Percentiles rank a stretch among this genome's conserved stretches.
Evolutionary conservation across 2,797 vertebrate species (phyloP).

Genomic region (Sciurus carolinensis): DNA sequence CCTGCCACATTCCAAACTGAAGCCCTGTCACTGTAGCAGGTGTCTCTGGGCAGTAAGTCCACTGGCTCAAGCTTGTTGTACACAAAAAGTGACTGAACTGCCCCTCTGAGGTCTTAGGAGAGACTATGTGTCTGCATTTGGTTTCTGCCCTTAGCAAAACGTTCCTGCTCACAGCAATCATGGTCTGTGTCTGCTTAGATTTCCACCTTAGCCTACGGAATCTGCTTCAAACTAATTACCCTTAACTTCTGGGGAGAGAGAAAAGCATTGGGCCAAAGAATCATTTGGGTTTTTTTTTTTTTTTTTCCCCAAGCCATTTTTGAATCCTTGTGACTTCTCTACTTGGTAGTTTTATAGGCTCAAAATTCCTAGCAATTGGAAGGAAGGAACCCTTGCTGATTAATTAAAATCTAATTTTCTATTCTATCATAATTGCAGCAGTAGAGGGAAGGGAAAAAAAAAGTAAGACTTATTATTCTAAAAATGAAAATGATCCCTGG

Average conservation of each 20-base stretch:
- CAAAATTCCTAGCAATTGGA: conserved; percentile 66
- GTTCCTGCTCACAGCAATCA: background rate
- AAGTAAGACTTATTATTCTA: conserved; percentile 86
- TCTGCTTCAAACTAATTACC: background rate
- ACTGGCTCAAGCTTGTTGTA: background rate
- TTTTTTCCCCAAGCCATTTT: conserved; percentile 2
- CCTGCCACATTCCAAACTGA: background rate
- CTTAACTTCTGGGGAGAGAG: background rate
- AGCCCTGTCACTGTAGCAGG: conserved; percentile 35
- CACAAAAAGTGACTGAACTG: background rate
- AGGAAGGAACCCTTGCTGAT: conserved; percentile 84
- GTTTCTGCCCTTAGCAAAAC: background rate
- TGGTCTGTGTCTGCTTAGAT: background rate
- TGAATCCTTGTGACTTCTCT: conserved; percentile 42
- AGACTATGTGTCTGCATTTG: background rate
- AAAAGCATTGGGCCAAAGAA: background rate
- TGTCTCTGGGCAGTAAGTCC: background rate
- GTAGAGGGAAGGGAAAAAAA: conserved; percentile 76
- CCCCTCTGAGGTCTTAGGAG: background rate
- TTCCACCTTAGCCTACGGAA: background rate
- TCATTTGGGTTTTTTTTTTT: background rate
- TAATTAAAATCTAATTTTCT: conserved; percentile 90
- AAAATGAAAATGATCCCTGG: conserved; percentile 88
- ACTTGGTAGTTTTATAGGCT: conserved; percentile 63
- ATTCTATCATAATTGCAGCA: conserved; percentile 86